Evolutionary conservation across 1,140 invertebrate species (phyloP), one percentile per base, ranked within the genome.

Genomic region (Cyrtorhinus lividipennis): DNA sequence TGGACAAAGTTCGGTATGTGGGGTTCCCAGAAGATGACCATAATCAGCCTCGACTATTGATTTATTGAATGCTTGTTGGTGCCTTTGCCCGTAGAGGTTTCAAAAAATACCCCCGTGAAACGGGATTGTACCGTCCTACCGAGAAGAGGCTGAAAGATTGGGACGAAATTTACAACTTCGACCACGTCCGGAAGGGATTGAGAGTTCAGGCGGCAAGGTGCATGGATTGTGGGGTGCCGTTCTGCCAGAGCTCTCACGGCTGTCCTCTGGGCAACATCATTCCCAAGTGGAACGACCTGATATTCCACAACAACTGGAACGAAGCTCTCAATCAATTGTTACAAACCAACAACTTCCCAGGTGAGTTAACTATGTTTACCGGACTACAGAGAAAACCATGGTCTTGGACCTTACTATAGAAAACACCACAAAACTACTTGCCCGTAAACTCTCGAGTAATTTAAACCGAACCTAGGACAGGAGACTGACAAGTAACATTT

Each of bases 181-280:
- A 79, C 56, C 81, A 84, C 67, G 90, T 98, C 8, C 81, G 90
- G 2, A 90, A 92, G 71, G 90, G 90, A 27, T 77, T 99, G 12
- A 80, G 86, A 56, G 81, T 87, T 1, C 95, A 99, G 76, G 94
- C 95, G 12, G 94, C 95, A 0, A 81, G 95, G 13, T 99, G 96
- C 74, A 99, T 99, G 96, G 95, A 99, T 69, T 99, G 96, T 76
- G 96, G 96, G 24, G 93, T 99, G 24, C 96, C 96, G 8, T 99
- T 99, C 77, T 99, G 96, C 73, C 95, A 99, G 77, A 93, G 90
- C 27, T 87, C 88, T 67, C 89, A 97, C 72, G 95, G 95, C 57
- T 98, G 96, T 76, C 95, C 96, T 1, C 80, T 99, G 15, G 94
- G 93, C 48, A 99, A 99, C 73, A 95, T 99, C 63, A 98, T 99